Conservation (phyloP, 2,797 vertebrate genomes). For the Cetoscarus ocellatus region DNA sequence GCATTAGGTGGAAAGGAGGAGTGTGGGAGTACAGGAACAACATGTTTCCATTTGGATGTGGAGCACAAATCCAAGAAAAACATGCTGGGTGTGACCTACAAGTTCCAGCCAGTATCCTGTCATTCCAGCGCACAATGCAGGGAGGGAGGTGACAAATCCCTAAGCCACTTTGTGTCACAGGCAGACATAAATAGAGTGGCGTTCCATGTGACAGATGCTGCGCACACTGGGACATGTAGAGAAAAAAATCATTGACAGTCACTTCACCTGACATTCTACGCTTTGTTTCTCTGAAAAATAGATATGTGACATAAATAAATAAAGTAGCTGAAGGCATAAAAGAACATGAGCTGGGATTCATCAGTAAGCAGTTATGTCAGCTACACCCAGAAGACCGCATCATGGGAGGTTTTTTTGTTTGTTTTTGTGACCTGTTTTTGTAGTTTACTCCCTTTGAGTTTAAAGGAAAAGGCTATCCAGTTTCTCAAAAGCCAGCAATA, state of each 20-base stretch:
- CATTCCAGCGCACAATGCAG: slow-evolving; percentile 77
- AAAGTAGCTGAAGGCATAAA: slow-evolving; percentile 18
- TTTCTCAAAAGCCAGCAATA: neutral
- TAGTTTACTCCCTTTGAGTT: slow-evolving; percentile 11
- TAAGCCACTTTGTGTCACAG: slow-evolving; percentile 73
- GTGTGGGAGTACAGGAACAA: slow-evolving; percentile 29
- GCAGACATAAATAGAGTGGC: slow-evolving; percentile 59
- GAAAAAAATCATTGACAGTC: slow-evolving; percentile 53
- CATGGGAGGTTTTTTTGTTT: slow-evolving; percentile 41
- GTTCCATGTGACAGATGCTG: slow-evolving; percentile 66
- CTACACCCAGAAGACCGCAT: slow-evolving; percentile 41
- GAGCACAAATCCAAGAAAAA: slow-evolving; percentile 71
- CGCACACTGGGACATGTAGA: slow-evolving; percentile 32
- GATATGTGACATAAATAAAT: slow-evolving; percentile 31
- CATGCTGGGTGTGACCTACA: slow-evolving; percentile 78
- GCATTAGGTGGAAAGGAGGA: slow-evolving; percentile 39
- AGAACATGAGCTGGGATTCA: slow-evolving; percentile 19
- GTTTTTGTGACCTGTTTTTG: slow-evolving; percentile 57
- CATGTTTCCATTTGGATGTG: slow-evolving; percentile 59
- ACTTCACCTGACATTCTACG: slow-evolving; percentile 45
- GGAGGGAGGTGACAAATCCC: slow-evolving; percentile 78
- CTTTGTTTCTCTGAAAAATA: slow-evolving; percentile 27
- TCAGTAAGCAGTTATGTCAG: slow-evolving; percentile 36
- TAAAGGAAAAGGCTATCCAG: neutral
- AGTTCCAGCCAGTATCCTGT: slow-evolving; percentile 80